phyloP scores from a whole-genome alignment of 2,888 invertebrate species.

The Epirrhoe tristata region DNA sequence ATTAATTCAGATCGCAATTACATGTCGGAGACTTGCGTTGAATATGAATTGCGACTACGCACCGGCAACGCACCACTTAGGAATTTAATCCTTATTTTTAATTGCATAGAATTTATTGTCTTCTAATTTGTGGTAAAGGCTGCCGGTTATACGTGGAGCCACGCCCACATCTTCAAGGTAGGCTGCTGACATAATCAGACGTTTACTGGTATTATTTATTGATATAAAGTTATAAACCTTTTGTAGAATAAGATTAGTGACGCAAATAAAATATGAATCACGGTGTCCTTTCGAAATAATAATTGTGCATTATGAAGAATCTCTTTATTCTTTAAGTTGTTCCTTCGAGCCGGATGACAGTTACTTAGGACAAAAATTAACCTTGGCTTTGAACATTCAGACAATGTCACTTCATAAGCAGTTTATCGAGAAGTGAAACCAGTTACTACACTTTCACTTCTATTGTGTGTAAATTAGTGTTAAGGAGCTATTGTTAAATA shows the following conservation, averaged over 20 bases:
- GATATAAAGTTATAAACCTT: conserved; percentile 13
- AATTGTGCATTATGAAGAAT: not conserved
- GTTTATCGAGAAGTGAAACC: conserved; percentile 20
- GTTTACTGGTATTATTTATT: conserved; percentile 22
- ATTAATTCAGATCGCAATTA: conserved; percentile 27
- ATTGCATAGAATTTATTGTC: conserved; percentile 26
- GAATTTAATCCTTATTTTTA: conserved; percentile 29
- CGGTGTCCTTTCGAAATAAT: not conserved
- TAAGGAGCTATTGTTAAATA: conserved; percentile 18
- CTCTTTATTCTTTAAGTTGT: not conserved
- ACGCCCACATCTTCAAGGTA: conserved; percentile 38
- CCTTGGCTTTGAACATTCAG: conserved; percentile 25
- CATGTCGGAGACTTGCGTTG: conserved; percentile 25
- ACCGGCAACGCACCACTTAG: conserved; percentile 13
- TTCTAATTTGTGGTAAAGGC: conserved; percentile 23
- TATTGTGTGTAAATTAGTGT: conserved; percentile 28
- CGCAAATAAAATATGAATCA: conserved; percentile 17
- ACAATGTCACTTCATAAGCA: conserved; percentile 28
- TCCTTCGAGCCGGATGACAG: conserved; percentile 11
- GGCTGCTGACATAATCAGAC: conserved; percentile 34
- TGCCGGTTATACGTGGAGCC: conserved; percentile 26
- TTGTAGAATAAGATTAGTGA: conserved; percentile 22
- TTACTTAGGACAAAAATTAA: not conserved
- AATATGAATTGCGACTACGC: conserved; percentile 25
- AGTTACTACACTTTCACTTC: conserved; percentile 30